phyloP scores from a whole-genome alignment of 2,797 vertebrate species.

The Acrossocheilus fasciatus region DNA sequence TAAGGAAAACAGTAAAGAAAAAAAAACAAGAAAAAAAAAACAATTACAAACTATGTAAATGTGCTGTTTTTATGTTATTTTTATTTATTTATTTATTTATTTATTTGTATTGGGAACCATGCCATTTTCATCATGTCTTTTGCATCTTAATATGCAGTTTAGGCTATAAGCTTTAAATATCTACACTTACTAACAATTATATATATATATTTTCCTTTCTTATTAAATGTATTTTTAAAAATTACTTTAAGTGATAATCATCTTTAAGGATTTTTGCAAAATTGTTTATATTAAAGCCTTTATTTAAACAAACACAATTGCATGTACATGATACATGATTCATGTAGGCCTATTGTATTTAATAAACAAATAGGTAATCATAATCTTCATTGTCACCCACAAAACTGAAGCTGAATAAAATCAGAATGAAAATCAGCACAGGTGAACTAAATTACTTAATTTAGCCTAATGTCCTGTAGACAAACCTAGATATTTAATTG shows the following conservation, averaged over 20 bases:
- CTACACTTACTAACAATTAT: neutral
- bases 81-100: neutral
- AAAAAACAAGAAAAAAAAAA: neutral
- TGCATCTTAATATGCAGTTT: neutral
- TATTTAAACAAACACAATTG: neutral
- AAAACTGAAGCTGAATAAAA: neutral
- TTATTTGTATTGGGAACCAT: neutral
- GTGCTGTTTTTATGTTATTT: neutral
- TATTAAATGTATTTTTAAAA: neutral
- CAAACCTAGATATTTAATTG: conserved; percentile 9
- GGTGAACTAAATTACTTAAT: conserved; percentile 14
- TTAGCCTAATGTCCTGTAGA: neutral
- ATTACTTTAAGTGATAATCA: neutral
- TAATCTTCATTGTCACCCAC: neutral
- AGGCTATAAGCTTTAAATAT: neutral
- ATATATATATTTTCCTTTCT: neutral
- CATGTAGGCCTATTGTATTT: neutral
- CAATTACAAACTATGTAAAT: neutral
- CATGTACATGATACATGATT: neutral
- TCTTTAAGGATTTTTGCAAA: neutral
- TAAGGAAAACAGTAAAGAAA: conserved; percentile 18
- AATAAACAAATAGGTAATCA: neutral
- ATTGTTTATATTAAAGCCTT: neutral
- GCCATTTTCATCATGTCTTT: neutral
- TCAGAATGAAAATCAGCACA: neutral